A percentile compares a stretch with the other conserved stretches of the same genome.
phyloP scores from a whole-genome alignment of 2,113 vertebrate species.

The Phoenicopterus ruber region DNA sequence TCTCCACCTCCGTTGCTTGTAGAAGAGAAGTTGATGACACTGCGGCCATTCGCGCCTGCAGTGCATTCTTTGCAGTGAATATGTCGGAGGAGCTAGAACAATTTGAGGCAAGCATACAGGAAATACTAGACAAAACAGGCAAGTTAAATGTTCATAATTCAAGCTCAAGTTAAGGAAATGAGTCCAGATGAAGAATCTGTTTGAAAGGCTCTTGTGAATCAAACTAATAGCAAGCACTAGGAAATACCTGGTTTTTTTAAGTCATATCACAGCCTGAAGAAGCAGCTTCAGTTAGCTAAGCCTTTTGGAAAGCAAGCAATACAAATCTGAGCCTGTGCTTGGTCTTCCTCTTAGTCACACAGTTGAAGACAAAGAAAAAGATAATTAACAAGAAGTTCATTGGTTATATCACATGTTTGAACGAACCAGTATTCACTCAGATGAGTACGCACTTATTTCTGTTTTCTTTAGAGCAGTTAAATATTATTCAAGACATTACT shows the following conservation, averaged over 20 bases:
- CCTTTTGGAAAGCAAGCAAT: not conserved
- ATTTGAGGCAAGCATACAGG: not conserved
- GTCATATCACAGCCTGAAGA: not conserved
- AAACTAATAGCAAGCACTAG: not conserved
- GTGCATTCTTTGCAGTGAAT: not conserved
- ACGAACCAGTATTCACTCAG: not conserved
- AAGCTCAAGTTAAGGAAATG: not conserved
- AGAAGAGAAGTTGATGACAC: not conserved
- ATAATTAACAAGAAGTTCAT: not conserved
- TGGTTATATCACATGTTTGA: fast-evolving
- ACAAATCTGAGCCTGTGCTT: not conserved
- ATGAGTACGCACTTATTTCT: not conserved
- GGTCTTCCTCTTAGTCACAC: not conserved
- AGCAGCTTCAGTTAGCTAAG: not conserved
- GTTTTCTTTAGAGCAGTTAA: not conserved
- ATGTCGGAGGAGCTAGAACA: not conserved
- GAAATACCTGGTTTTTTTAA: not conserved
- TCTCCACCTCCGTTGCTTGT: not conserved
- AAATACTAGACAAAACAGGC: not conserved
- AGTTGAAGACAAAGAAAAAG: not conserved
- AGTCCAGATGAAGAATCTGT: not conserved
- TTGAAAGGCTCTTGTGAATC: not conserved
- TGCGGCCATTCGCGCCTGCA: not conserved
- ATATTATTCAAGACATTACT: not conserved
- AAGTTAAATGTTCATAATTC: not conserved